Conservation (phyloP, 2,113 vertebrate species). For the Cepphus grylle region DNA sequence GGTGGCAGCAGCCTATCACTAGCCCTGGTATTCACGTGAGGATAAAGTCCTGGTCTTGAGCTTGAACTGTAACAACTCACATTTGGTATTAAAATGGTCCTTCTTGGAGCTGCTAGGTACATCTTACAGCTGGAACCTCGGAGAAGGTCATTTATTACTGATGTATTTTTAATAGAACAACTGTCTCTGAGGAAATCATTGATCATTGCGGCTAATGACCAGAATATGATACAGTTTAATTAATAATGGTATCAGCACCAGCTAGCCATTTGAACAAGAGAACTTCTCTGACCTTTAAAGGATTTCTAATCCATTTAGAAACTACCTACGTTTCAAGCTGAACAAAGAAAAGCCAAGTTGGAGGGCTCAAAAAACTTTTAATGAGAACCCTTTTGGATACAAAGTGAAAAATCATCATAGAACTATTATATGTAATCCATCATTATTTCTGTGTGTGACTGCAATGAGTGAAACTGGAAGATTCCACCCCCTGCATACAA, state of each 20-base stretch:
- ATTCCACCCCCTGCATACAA: background rate
- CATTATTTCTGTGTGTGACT: background rate
- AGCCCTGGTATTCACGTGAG: background rate
- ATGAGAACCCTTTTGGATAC: background rate
- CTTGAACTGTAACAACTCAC: background rate
- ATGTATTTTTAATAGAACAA: conserved; percentile 23
- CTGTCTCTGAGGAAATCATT: conserved; percentile 6
- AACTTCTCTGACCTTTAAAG: background rate
- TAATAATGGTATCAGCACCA: background rate
- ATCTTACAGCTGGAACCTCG: background rate
- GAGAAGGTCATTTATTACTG: background rate
- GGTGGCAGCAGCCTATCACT: background rate
- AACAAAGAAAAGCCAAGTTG: background rate
- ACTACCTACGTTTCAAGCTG: background rate
- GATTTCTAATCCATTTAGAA: background rate
- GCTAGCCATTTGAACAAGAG: background rate
- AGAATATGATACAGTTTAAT: conserved; percentile 24
- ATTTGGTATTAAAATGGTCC: background rate
- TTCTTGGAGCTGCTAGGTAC: background rate
- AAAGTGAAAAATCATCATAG: background rate
- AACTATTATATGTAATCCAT: background rate
- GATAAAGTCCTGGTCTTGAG: background rate
- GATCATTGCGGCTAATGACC: conserved; percentile 10
- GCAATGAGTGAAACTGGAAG: background rate
- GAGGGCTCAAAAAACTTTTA: background rate